These are phyloP conservation scores for Melanotaenia nigrans DNA, from an alignment of 2,797 vertebrate species.

Conservation along the genomic window DNA sequence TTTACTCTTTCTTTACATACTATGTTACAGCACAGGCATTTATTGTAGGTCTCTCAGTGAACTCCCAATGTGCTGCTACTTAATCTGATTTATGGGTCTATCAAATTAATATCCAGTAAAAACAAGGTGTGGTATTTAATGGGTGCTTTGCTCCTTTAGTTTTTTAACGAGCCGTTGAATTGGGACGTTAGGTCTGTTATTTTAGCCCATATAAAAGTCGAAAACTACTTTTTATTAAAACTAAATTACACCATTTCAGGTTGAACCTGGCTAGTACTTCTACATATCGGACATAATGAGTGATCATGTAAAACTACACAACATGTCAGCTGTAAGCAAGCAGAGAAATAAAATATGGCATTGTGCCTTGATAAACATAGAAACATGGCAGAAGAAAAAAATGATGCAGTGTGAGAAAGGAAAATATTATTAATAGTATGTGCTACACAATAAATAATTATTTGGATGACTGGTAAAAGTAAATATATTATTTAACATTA, in stretches of 20 bases:
- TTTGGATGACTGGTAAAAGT: too few species aligned
- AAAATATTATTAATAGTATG: not conserved
- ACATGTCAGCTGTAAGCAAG: too few species aligned
- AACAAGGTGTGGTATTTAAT: not conserved
- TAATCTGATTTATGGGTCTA: slow-evolving; percentile 18
- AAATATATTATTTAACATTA: not conserved
- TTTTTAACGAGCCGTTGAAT: not conserved
- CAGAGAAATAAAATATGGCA: not conserved
- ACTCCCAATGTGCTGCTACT: slow-evolving; percentile 37
- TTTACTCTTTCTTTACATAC: slow-evolving; percentile 7
- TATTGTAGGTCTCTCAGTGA: slow-evolving; percentile 44
- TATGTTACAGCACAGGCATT: slow-evolving; percentile 11
- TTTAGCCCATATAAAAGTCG: not conserved
- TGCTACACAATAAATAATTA: rapidly evolving
- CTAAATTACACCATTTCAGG: not conserved
- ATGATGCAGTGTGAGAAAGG: not conserved
- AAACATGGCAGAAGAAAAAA: not conserved
- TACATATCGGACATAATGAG: not conserved
- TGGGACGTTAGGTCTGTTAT: too few species aligned
- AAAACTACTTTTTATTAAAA: not conserved
- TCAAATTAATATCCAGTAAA: slow-evolving; percentile 3
- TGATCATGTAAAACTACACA: not conserved
- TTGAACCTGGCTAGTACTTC: not conserved
- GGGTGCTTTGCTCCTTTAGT: not conserved
- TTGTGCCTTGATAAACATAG: not conserved